A percentile compares a stretch with the other conserved stretches of the same genome.
Conservation (phyloP, 2,113 vertebrate genomes). For the Callithrix jacchus region DNA sequence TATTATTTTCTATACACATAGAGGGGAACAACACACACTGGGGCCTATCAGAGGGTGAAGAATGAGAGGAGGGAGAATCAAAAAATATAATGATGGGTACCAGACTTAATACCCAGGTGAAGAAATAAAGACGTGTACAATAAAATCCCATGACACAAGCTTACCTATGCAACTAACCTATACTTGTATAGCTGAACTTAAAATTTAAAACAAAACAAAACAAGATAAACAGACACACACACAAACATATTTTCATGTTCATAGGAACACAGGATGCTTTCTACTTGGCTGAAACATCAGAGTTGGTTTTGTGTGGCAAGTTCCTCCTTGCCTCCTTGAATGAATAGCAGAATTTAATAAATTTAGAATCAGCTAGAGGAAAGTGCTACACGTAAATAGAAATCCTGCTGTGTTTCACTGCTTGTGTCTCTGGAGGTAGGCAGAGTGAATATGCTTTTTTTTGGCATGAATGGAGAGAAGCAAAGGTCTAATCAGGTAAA, state of each 20-base stretch:
- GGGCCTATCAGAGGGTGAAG: too few relatives aligned
- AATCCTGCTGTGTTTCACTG: conserved; percentile 12
- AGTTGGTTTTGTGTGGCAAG: not conserved
- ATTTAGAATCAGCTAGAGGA: not conserved
- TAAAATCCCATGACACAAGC: too few relatives aligned
- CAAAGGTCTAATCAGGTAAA: not conserved
- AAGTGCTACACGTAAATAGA: not conserved
- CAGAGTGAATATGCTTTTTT: not conserved
- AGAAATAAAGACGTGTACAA: too few relatives aligned
- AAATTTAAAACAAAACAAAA: too few relatives aligned
- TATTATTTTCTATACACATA: too few relatives aligned
- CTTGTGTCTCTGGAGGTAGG: not conserved
- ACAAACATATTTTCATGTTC: not conserved
- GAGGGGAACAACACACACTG: too few relatives aligned
- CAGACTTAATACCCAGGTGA: too few relatives aligned
- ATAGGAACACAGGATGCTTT: not conserved
- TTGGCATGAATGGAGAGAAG: not conserved
- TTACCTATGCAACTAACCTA: too few relatives aligned
- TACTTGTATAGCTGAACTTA: too few relatives aligned
- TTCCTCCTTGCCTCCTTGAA: not conserved
- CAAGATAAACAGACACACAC: too few relatives aligned
- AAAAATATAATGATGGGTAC: too few relatives aligned
- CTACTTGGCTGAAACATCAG: not conserved
- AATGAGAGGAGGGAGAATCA: too few relatives aligned
- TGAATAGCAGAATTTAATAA: not conserved